phyloP scores from a whole-genome alignment of 1,140 invertebrate genomes.

The Lordiphosa clarofinis region DNA sequence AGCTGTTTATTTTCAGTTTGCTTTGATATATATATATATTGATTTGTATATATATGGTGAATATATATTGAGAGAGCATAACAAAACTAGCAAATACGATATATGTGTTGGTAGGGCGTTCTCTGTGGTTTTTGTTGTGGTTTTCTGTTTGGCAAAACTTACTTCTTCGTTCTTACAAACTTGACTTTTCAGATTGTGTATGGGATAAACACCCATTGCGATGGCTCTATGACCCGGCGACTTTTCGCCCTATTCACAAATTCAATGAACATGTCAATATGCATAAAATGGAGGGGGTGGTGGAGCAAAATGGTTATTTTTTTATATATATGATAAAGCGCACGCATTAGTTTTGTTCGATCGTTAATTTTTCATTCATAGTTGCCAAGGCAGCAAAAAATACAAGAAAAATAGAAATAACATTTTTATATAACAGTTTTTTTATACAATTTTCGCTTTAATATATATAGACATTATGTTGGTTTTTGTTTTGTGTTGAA shows the following conservation, averaged over 20 bases:
- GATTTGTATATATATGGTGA: background rate
- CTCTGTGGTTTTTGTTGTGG: constrained; percentile 13
- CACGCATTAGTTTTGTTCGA: constrained; percentile 47
- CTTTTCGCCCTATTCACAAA: constrained; percentile 86
- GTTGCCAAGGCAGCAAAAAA: constrained; percentile 77
- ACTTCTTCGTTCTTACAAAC: constrained; percentile 92
- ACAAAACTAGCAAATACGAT: background rate
- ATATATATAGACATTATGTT: constrained; percentile 42
- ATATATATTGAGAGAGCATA: background rate
- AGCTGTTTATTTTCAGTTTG: constrained; percentile 1
- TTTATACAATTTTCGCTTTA: constrained; percentile 34
- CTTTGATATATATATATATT: background rate
- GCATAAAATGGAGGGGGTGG: constrained; percentile 22
- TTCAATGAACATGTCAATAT: constrained; percentile 34
- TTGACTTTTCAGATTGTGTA: constrained; percentile 91
- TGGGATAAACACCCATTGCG: constrained; percentile 92
- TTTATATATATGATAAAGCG: constrained; percentile 61
- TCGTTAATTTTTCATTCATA: constrained; percentile 61
- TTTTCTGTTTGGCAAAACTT: constrained; percentile 82
- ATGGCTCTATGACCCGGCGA: constrained; percentile 92
- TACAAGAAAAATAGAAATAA: constrained; percentile 76
- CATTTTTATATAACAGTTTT: constrained; percentile 50
- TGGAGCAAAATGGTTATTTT: constrained; percentile 7
- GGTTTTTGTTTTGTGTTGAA: constrained; percentile 29
- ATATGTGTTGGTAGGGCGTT: constrained; percentile 7